These are phyloP conservation scores for Periophthalmodon schlosseri DNA, from an alignment of 2,113 vertebrate genomes.

Conservation along the genomic window DNA sequence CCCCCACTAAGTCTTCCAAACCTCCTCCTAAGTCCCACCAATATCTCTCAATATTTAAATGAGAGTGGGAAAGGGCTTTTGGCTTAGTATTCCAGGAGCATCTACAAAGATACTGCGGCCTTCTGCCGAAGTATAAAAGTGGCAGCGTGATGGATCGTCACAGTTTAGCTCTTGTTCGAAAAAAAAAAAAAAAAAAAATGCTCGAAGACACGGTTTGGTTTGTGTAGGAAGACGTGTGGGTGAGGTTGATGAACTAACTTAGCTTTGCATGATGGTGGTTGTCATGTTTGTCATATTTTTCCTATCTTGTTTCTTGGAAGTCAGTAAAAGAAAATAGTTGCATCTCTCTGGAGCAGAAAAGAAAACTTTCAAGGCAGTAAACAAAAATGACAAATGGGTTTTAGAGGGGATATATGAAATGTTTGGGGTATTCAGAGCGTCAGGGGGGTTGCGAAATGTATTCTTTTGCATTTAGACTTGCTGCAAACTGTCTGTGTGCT, in stretches of 20 bases:
- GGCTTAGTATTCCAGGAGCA: conserved; percentile 7
- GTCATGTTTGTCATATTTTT: background rate
- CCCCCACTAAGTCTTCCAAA: conserved; percentile 30
- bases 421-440: conserved; percentile 13
- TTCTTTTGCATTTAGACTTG: conserved; percentile 8
- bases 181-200: conserved; percentile 7
- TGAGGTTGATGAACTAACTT: conserved; percentile 35
- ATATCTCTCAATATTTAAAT: conserved; percentile 26
- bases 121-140: conserved; percentile 18
- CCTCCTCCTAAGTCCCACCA: conserved; percentile 18
- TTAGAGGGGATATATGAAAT: conserved; percentile 12
- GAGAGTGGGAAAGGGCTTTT: conserved; percentile 5
- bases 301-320: background rate
- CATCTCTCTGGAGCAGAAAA: background rate
- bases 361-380: background rate
- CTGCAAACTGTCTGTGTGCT: background rate
- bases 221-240: conserved; percentile 15
- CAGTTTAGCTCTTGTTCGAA: conserved; percentile 13
- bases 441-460: conserved; percentile 14
- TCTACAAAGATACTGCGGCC: conserved; percentile 12
- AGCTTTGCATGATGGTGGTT: conserved; percentile 15
- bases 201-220: conserved; percentile 10
- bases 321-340: background rate
- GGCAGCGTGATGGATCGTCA: conserved; percentile 42
- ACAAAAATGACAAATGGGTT: background rate